Conservation (phyloP, 2,888 invertebrate species). For the Hipparchia semele region DNA sequence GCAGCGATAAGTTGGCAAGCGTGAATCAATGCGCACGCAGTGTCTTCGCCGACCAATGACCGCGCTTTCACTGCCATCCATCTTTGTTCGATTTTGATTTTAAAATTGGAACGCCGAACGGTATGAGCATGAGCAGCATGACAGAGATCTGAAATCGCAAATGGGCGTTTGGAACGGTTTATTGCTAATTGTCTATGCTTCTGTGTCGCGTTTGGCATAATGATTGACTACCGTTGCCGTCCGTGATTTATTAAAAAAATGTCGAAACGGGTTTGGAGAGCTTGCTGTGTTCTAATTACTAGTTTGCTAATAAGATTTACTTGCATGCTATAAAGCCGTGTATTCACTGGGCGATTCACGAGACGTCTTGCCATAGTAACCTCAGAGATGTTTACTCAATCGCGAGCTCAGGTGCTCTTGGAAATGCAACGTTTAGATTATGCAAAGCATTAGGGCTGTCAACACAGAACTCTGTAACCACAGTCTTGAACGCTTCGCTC, state of each 20-base stretch:
- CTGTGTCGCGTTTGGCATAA: constrained; percentile 25
- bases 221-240: constrained; percentile 6
- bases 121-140: constrained; percentile 47
- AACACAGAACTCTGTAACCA: not conserved
- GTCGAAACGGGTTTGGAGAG: not conserved
- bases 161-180: constrained; percentile 38
- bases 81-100: constrained; percentile 68
- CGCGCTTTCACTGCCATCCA: constrained; percentile 79
- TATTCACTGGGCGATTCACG: no score
- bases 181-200: constrained; percentile 32
- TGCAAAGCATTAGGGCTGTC: constrained; percentile 59
- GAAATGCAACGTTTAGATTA: constrained; percentile 52
- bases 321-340: no score
- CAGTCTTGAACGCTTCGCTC: no score
- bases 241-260: not conserved
- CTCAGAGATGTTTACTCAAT: constrained; percentile 58
- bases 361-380: no score
- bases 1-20: constrained; percentile 52
- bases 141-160: constrained; percentile 42
- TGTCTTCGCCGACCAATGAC: constrained; percentile 75
- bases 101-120: constrained; percentile 67
- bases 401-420: constrained; percentile 67
- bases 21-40: constrained; percentile 72
- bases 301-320: no score
- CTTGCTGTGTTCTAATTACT: not conserved